phyloP scores from a whole-genome alignment of 2,888 invertebrate species.

The Tanaodytes sp. region DNA sequence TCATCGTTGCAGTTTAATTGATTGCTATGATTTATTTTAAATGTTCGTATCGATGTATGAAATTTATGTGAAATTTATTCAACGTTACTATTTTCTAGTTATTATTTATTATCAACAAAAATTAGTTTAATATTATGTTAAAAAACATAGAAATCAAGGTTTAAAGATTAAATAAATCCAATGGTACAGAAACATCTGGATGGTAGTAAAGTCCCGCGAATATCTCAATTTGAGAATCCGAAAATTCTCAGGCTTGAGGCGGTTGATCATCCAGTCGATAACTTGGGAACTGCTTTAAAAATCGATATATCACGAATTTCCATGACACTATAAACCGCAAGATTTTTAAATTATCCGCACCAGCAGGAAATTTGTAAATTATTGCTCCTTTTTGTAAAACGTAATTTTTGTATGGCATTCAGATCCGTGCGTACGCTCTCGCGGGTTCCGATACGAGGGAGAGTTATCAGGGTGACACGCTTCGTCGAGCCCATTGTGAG shows the following conservation, averaged over 20 bases:
- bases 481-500: slow-evolving; percentile 63
- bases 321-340: slow-evolving; percentile 26
- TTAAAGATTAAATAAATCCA: too few relatives aligned
- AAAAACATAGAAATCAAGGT: too few relatives aligned
- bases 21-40: too few relatives aligned
- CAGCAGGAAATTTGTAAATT: slow-evolving; percentile 48
- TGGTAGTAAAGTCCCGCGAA: too few relatives aligned
- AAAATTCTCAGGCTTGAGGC: slow-evolving; percentile 6
- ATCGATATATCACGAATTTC: slow-evolving; percentile 35
- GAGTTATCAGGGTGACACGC: slow-evolving; percentile 65
- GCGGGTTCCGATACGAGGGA: slow-evolving; percentile 60
- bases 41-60: too few relatives aligned
- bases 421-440: slow-evolving; percentile 47
- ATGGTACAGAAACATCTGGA: too few relatives aligned
- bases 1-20: too few relatives aligned
- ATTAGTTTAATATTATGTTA: too few relatives aligned
- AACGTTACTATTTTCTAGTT: too few relatives aligned
- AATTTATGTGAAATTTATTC: too few relatives aligned
- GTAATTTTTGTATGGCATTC: slow-evolving; percentile 46
- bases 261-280: slow-evolving; percentile 11
- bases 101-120: too few relatives aligned
- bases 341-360: slow-evolving; percentile 48
- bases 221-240: too few relatives aligned
- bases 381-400: slow-evolving; percentile 47
- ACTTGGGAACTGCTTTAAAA: slow-evolving; percentile 30